These are phyloP conservation scores for Tortricodes alternella DNA, from an alignment of 2,888 invertebrate genomes.

Conservation along the genomic window DNA sequence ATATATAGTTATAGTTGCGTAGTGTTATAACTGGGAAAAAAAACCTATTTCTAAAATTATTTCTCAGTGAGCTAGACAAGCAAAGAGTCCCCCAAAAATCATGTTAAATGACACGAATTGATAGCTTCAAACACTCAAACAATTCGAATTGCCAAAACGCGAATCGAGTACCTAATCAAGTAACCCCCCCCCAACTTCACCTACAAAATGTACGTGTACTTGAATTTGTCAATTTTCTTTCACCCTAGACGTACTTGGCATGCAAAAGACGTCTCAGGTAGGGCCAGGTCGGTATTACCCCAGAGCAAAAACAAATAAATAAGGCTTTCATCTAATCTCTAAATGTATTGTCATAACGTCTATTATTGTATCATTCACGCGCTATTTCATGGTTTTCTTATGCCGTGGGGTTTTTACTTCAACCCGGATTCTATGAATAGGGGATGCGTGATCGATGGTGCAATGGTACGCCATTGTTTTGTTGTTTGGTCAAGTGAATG, in stretches of 20 bases:
- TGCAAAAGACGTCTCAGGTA: constrained; percentile 19
- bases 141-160: constrained; percentile 14
- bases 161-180: constrained; percentile 14
- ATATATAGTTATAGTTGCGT: too few species aligned
- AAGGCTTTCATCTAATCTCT: too few species aligned
- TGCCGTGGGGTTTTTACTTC: constrained; percentile 12
- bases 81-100: constrained; percentile 5
- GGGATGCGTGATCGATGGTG: constrained; percentile 12
- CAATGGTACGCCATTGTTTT: constrained; percentile 2
- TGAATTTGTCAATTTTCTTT: constrained; percentile 22
- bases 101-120: constrained; percentile 22
- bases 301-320: not conserved
- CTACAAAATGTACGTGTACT: not conserved
- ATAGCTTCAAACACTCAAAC: constrained; percentile 21
- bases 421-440: constrained; percentile 17
- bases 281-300: constrained; percentile 6
- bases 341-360: too few species aligned
- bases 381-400: too few species aligned
- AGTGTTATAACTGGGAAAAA: too few species aligned
- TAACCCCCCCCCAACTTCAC: not conserved
- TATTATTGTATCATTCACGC: too few species aligned
- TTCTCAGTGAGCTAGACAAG: not conserved
- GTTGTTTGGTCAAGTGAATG: constrained; percentile 16
- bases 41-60: too few species aligned
- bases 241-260: constrained; percentile 11